phyloP scores from a whole-genome alignment of 2,113 vertebrate species.

The Zonotrichia leucophrys region DNA sequence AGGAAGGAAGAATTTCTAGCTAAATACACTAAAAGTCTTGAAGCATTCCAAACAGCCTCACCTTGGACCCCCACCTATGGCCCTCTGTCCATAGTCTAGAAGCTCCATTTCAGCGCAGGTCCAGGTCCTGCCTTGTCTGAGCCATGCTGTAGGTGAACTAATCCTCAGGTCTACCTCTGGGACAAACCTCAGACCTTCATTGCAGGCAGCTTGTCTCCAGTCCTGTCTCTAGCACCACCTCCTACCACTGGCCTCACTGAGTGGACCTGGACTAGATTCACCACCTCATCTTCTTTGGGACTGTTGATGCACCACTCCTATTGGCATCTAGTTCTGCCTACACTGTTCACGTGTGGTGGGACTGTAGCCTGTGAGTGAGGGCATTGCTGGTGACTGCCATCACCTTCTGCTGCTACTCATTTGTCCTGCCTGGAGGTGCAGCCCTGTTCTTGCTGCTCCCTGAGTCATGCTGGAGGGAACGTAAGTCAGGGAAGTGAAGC shows the following conservation, averaged over 20 bases:
- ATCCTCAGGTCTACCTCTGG: neutral
- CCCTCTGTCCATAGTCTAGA: neutral
- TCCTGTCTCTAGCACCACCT: neutral
- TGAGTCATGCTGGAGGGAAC: neutral
- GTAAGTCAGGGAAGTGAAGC: neutral
- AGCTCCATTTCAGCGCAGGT: neutral
- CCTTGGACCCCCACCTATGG: rapidly evolving
- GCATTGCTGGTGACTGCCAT: neutral
- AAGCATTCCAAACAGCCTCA: neutral
- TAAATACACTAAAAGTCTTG: neutral
- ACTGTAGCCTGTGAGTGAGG: neutral
- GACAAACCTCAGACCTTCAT: neutral
- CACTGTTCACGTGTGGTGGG: neutral
- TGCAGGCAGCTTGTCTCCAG: neutral
- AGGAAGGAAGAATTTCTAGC: neutral
- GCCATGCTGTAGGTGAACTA: neutral
- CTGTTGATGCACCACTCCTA: neutral
- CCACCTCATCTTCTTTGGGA: neutral
- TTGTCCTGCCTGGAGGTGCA: neutral
- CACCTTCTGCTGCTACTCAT: neutral
- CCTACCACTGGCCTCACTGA: rapidly evolving
- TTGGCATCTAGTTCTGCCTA: neutral
- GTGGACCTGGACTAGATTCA: neutral
- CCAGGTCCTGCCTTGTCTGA: neutral
- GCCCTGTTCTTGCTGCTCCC: neutral